These are phyloP conservation scores for Solenopsis invicta DNA, from an alignment of 1,140 invertebrate genomes.

Conservation along the genomic window DNA sequence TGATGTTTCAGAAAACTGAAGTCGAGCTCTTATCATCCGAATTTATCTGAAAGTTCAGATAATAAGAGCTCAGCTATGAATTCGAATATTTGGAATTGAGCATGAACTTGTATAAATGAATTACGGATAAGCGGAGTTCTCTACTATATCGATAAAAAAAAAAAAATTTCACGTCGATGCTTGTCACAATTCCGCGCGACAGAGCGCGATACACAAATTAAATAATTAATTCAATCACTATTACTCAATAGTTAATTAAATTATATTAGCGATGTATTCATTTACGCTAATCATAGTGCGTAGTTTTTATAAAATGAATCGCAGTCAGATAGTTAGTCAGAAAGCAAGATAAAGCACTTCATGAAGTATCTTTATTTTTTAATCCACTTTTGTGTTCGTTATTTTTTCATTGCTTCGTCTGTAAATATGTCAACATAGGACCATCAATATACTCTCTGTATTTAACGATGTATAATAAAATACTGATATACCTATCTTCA, in stretches of 20 bases:
- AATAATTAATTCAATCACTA: neutral
- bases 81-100: too few relatives aligned
- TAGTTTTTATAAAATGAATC: slow-evolving; percentile 38
- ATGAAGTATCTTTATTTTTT: slow-evolving; percentile 12
- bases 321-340: slow-evolving; percentile 9
- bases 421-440: slow-evolving; percentile 66
- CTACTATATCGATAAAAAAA: neutral
- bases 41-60: too few relatives aligned
- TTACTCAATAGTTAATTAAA: slow-evolving; percentile 10
- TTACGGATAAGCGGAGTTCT: too few relatives aligned
- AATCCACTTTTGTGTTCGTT: slow-evolving; percentile 24
- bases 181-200: neutral
- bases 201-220: neutral
- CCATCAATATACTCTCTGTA: slow-evolving; percentile 32
- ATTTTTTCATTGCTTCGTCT: slow-evolving; percentile 61
- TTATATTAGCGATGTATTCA: neutral
- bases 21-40: too few relatives aligned
- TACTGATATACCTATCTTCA: neutral
- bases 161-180: neutral
- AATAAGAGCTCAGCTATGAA: too few relatives aligned
- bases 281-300: slow-evolving; percentile 4
- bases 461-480: slow-evolving; percentile 63
- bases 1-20: too few relatives aligned
- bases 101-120: too few relatives aligned
- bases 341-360: slow-evolving; percentile 9